Evolutionary conservation across 2,797 vertebrate genomes (phyloP), one percentile per base, ranked within the genome.

Genomic region (Australoheros facetus): DNA sequence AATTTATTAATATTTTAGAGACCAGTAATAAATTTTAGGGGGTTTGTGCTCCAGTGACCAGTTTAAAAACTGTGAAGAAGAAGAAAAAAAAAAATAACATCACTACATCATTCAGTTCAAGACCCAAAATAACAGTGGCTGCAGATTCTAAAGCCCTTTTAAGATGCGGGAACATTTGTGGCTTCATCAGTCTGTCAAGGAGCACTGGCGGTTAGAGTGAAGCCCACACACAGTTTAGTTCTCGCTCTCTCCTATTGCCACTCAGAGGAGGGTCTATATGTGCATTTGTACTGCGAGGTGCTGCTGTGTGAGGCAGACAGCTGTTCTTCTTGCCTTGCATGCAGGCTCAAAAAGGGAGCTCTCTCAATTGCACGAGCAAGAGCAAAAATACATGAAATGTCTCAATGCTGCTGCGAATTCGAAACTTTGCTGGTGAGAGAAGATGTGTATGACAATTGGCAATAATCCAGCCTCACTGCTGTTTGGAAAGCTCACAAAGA

Each of bases 1-100:
- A 23, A 80, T 81, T 26, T 10, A 77, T 66, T 5, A 45, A 45
- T 71, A 37, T 39, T 70, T 76, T 34, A 83, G 9, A 39, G 57
- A 56, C 42, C 51, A 58, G 55, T 26, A 34, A 23, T 59, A 37
- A 34, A 34, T 34, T 8, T 7, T 34, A 8, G 32, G 32, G 11
- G 19, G 11, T 21, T 45, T 34, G 28, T 55, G 30, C 12, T 73
- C 30, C 4, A 16, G n/a, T 7, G 34, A 55, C 69, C 30, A 75
- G 23, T 60, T 66, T 66, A 23, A 73, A 66, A 56, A 7, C 32
- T 32, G 32, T 32, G 32, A 32, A 32, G 32, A 32, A 32, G 32
- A 32, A 26, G 26, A 26, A 26, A 3, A 26, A 32, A 7, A 32
- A 32, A 7, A 32, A 32, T 32, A 32, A 34, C 32, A 34, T 34